Conservation (phyloP, 1,140 invertebrate species). For the Branchinecta lindahli region DNA sequence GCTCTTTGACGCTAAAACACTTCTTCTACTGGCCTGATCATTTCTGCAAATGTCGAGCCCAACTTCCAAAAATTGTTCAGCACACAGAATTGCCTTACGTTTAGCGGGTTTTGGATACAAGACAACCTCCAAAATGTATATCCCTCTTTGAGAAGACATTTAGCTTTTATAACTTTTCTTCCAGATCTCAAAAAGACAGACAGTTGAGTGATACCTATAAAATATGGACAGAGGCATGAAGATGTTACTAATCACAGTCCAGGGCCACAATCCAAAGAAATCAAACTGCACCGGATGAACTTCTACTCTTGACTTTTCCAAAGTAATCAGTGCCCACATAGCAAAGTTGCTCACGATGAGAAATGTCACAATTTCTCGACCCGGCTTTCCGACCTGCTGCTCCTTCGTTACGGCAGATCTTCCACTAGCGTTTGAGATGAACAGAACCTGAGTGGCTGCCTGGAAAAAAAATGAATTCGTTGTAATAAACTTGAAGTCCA, state of each 20-base stretch:
- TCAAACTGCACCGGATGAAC: slow-evolving; percentile 57
- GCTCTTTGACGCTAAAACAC: too few relatives aligned
- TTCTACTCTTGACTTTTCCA: slow-evolving; percentile 64
- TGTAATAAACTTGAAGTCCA: too few relatives aligned
- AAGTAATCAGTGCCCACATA: slow-evolving; percentile 67
- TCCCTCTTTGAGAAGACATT: slow-evolving; percentile 39
- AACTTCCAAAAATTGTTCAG: too few relatives aligned
- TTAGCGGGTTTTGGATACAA: too few relatives aligned
- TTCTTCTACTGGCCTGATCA: too few relatives aligned
- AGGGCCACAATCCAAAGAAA: slow-evolving; percentile 51
- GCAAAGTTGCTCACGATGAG: slow-evolving; percentile 60
- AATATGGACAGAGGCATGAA: slow-evolving; percentile 44
- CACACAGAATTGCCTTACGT: too few relatives aligned
- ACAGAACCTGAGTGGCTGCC: slow-evolving; percentile 80
- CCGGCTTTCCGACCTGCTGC: slow-evolving; percentile 64
- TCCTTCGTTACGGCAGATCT: slow-evolving; percentile 57
- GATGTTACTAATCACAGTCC: slow-evolving; percentile 43
- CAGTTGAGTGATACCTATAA: slow-evolving; percentile 52
- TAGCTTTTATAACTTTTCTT: slow-evolving; percentile 40
- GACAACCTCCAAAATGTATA: too few relatives aligned
- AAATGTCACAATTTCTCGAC: slow-evolving; percentile 69
- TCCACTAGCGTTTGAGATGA: slow-evolving; percentile 80
- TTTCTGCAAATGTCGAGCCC: too few relatives aligned
- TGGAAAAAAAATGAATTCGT: slow-evolving; percentile 34
- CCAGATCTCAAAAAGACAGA: slow-evolving; percentile 72